Evolutionary conservation across 2,797 vertebrate genomes (phyloP).

Genomic region (Acipenser oxyrinchus): DNA sequence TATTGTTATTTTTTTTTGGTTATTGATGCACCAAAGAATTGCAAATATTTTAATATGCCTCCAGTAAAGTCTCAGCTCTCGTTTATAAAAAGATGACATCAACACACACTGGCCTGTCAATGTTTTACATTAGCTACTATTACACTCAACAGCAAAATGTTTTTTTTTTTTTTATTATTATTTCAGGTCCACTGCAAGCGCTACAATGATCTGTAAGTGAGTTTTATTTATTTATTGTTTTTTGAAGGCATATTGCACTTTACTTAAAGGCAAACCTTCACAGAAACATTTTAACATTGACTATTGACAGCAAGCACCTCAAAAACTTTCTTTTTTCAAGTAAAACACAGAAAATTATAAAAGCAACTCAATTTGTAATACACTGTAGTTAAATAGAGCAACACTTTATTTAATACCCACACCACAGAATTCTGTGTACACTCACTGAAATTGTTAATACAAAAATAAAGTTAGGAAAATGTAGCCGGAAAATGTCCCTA

Average conservation of each 20-base stretch:
- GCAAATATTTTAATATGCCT: slow-evolving; percentile 24
- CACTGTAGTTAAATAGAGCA: slow-evolving; percentile 47
- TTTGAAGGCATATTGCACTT: slow-evolving; percentile 25
- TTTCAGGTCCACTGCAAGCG: slow-evolving; percentile 7
- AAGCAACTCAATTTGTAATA: slow-evolving; percentile 33
- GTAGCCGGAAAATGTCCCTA: too few species aligned
- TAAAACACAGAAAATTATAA: slow-evolving; percentile 32
- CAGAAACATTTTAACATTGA: slow-evolving; percentile 1
- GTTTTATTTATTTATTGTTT: slow-evolving; percentile 22
- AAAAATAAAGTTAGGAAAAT: slow-evolving; percentile 46
- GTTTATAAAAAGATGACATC: too few species aligned
- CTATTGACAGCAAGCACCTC: slow-evolving; percentile 13
- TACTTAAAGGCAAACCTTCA: slow-evolving; percentile 23
- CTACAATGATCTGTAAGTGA: slow-evolving; percentile 15
- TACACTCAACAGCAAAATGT: slow-evolving; percentile 24
- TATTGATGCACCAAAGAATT: slow-evolving; percentile 24
- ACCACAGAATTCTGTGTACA: slow-evolving; percentile 37
- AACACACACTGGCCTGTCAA: too few species aligned
- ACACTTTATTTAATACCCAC: slow-evolving; percentile 52
- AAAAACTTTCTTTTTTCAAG: slow-evolving; percentile 42
- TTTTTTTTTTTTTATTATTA: not conserved
- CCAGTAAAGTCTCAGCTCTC: slow-evolving; percentile 1
- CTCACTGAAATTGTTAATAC: slow-evolving; percentile 37
- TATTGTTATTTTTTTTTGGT: slow-evolving; percentile 13
- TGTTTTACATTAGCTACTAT: too few species aligned